Conservation (phyloP, 1,140 invertebrate genomes). For the Calephelis nemesis region DNA sequence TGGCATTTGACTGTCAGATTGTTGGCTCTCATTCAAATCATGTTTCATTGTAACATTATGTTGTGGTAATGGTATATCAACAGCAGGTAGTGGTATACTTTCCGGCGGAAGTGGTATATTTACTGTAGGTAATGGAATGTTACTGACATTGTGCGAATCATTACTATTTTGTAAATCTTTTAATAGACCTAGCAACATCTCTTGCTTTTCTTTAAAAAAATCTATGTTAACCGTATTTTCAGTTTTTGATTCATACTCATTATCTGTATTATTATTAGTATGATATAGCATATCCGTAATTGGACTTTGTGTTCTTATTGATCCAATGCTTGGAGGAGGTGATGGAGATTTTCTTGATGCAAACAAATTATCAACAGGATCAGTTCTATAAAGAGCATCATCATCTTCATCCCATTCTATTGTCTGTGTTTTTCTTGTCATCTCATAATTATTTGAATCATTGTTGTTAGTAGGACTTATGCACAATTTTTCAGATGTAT, state of each 20-base stretch:
- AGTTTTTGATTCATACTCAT: slow-evolving; percentile 22
- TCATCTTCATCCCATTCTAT: slow-evolving; percentile 71
- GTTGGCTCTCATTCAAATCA: slow-evolving; percentile 14
- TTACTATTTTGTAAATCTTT: slow-evolving; percentile 51
- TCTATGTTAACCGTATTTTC: slow-evolving; percentile 35
- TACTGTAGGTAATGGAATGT: slow-evolving; percentile 20
- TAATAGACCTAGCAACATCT: slow-evolving; percentile 50
- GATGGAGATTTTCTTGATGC: slow-evolving; percentile 35
- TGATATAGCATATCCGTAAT: slow-evolving; percentile 47
- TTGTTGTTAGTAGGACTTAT: slow-evolving; percentile 44
- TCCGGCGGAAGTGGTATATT: not conserved
- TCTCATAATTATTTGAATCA: slow-evolving; percentile 49
- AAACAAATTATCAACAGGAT: slow-evolving; percentile 35
- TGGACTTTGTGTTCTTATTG: slow-evolving; percentile 43
- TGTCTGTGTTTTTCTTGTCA: slow-evolving; percentile 52
- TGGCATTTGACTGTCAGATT: not conserved
- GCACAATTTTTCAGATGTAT: slow-evolving; percentile 36
- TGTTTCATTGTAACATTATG: slow-evolving; percentile 9
- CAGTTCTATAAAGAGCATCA: slow-evolving; percentile 71
- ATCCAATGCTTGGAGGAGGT: slow-evolving; percentile 33
- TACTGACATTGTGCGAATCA: slow-evolving; percentile 24
- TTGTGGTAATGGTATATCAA: not conserved
- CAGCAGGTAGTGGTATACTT: too few relatives aligned
- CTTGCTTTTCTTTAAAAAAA: slow-evolving; percentile 48
- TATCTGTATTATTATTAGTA: slow-evolving; percentile 35